These are phyloP conservation scores for Atractosteus spatula DNA, from an alignment of 2,113 vertebrate genomes.

Conservation along the genomic window DNA sequence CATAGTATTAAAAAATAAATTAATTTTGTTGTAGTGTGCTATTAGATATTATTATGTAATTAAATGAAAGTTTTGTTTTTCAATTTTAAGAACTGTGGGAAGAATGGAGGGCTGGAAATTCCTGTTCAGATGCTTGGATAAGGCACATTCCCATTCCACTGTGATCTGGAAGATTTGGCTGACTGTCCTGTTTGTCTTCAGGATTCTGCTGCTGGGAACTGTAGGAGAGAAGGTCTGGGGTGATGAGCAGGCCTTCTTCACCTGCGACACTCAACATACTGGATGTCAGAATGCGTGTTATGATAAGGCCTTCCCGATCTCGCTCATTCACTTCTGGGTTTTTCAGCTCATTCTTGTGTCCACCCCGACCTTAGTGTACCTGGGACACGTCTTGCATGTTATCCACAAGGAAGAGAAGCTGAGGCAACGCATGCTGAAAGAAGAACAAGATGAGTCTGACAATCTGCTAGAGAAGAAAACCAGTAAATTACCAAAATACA, in stretches of 20 bases:
- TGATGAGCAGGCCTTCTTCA: constrained; percentile 75
- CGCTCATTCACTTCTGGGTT: constrained; percentile 80
- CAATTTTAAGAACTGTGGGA: constrained; percentile 22
- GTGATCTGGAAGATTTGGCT: constrained; percentile 80
- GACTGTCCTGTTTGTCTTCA: constrained; percentile 79
- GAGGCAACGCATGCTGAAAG: constrained; percentile 48
- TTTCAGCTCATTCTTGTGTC: constrained; percentile 76
- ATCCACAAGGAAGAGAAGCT: constrained; percentile 81
- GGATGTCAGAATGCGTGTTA: constrained; percentile 66
- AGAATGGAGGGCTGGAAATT: constrained; percentile 81
- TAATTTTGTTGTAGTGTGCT: too few species aligned
- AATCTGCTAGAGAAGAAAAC: neutral
- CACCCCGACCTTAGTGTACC: constrained; percentile 45
- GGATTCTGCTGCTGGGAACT: constrained; percentile 73
- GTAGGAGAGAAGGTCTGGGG: constrained; percentile 77
- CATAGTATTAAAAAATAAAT: too few species aligned
- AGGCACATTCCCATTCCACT: constrained; percentile 75
- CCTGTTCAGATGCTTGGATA: constrained; percentile 73
- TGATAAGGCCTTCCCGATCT: constrained; percentile 64
- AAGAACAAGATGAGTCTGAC: neutral
- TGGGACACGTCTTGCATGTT: constrained; percentile 74
- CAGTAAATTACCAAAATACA: constrained; percentile 62
- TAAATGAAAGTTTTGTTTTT: too few species aligned
- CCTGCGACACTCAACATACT: constrained; percentile 76
- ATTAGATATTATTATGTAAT: too few species aligned